Percentiles rank a stretch among this genome's conserved stretches.
phyloP scores from a whole-genome alignment of 2,797 vertebrate genomes.

The Pelochelys cantorii region DNA sequence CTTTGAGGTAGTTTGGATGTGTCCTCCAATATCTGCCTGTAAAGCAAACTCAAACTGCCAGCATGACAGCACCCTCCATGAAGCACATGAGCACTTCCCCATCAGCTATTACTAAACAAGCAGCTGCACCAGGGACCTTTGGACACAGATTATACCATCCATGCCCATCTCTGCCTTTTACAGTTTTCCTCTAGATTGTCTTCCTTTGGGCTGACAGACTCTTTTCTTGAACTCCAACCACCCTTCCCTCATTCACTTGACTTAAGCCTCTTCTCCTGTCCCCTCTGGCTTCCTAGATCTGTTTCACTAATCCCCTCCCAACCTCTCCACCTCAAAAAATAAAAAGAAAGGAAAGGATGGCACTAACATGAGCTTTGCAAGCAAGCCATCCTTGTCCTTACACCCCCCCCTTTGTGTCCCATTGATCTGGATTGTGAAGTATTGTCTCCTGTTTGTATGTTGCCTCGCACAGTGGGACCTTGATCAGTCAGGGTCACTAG shows the following conservation, averaged over 20 bases:
- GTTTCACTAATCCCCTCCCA: neutral
- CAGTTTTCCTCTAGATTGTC: neutral
- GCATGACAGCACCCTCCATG: fast-evolving
- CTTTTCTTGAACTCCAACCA: neutral
- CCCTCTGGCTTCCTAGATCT: neutral
- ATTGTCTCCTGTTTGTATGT: neutral
- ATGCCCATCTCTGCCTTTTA: neutral
- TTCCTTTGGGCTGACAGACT: neutral
- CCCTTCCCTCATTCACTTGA: fast-evolving
- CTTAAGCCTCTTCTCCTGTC: neutral
- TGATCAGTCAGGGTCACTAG: neutral
- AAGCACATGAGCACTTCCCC: fast-evolving
- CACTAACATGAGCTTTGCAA: neutral
- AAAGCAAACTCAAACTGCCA: neutral
- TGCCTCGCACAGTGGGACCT: neutral
- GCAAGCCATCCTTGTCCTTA: neutral
- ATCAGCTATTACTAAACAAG: neutral
- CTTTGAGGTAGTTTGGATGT: neutral
- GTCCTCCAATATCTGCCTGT: fast-evolving
- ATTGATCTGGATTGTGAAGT: neutral
- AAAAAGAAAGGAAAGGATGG: neutral
- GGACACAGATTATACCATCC: fast-evolving
- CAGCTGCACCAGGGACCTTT: neutral
- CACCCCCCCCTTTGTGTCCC: too few relatives aligned
- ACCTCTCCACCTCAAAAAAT: neutral